phyloP scores from a whole-genome alignment of 2,113 vertebrate species.

The Neopipo cinnamomea region DNA sequence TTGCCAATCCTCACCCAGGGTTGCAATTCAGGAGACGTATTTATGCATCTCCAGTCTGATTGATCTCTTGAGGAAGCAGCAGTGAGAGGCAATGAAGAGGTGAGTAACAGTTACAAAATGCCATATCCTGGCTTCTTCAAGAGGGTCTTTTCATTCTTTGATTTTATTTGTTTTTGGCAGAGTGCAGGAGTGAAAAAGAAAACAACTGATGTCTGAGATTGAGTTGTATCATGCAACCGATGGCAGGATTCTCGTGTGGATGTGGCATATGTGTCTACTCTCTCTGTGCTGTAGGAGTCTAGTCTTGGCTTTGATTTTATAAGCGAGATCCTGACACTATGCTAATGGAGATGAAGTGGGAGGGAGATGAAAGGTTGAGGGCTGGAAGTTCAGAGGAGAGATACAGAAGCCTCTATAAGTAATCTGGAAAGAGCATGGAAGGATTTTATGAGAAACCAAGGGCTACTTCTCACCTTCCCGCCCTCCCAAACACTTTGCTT shows the following conservation, averaged over 20 bases:
- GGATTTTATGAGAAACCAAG: background rate
- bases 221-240: background rate
- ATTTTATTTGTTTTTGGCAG: conserved; percentile 23
- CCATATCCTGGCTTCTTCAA: background rate
- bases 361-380: background rate
- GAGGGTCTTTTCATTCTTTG: background rate
- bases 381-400: background rate
- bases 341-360: background rate
- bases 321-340: background rate
- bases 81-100: background rate
- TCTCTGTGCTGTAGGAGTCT: background rate
- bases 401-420: background rate
- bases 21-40: background rate
- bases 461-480: background rate
- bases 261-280: background rate
- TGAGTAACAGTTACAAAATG: background rate
- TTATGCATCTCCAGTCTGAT: background rate
- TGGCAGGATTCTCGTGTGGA: background rate
- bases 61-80: background rate
- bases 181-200: background rate
- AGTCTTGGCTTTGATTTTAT: background rate
- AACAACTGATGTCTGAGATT: conserved; percentile 12
- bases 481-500: background rate
- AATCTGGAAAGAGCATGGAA: background rate
- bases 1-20: background rate